phyloP scores from a whole-genome alignment of 1,140 invertebrate species.

The Archivesica marissinica region DNA sequence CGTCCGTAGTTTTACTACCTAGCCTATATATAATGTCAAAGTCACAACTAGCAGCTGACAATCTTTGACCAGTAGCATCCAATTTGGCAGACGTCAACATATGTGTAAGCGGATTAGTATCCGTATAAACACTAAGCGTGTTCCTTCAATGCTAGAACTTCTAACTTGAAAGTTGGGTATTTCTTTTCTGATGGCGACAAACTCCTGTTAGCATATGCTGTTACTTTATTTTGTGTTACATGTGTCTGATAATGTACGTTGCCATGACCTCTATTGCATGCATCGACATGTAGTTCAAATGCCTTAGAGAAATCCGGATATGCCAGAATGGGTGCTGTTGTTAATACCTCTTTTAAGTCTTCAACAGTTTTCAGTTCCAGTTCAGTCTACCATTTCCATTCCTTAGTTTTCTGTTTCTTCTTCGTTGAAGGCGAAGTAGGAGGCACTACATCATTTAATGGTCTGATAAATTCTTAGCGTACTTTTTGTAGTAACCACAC shows the following conservation, averaged over 20 bases:
- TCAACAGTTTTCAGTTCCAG: neutral
- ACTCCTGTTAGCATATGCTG: constrained; percentile 30
- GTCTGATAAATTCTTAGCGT: neutral
- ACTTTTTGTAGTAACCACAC: neutral
- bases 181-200: constrained; percentile 34
- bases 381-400: constrained; percentile 24
- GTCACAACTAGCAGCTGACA: neutral
- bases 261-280: neutral
- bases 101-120: constrained; percentile 26
- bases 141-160: constrained; percentile 10
- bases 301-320: neutral
- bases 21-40: constrained; percentile 22
- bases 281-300: constrained; percentile 25
- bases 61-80: neutral
- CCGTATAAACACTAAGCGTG: neutral
- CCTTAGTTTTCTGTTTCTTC: neutral
- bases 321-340: neutral
- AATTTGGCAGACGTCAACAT: constrained; percentile 5
- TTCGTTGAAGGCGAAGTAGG: too few species aligned
- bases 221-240: neutral
- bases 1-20: constrained; percentile 10
- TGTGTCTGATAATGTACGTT: constrained; percentile 23
- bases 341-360: neutral
- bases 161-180: neutral
- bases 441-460: neutral